Evolutionary conservation across 2,113 vertebrate species (phyloP).

Genomic region (Candoia aspera): DNA sequence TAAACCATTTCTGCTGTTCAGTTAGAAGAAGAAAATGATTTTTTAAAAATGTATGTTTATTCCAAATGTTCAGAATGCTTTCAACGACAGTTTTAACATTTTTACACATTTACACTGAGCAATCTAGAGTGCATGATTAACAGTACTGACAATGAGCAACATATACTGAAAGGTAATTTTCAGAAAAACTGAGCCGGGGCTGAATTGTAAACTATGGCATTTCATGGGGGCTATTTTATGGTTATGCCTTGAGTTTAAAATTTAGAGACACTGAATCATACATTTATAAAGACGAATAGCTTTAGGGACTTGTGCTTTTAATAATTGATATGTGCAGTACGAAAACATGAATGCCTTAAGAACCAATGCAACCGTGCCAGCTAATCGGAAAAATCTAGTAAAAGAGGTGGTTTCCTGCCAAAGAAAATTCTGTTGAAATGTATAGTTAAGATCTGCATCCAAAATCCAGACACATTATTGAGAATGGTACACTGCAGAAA

Average conservation of each 20-base stretch:
- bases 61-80: neutral
- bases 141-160: neutral
- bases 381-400: neutral
- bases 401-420: neutral
- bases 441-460: neutral
- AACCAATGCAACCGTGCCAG: neutral
- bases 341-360: neutral
- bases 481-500: neutral
- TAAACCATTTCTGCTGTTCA: neutral
- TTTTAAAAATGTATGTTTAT: neutral
- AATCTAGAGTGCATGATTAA: neutral
- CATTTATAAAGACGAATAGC: slow-evolving; percentile 24
- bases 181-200: neutral
- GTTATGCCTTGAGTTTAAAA: slow-evolving; percentile 11
- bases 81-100: neutral
- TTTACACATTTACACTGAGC: neutral
- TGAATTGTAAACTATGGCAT: neutral
- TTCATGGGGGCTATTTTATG: neutral
- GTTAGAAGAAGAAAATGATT: neutral
- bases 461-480: neutral
- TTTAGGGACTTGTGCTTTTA: slow-evolving; percentile 2
- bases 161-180: neutral
- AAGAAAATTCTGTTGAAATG: neutral
- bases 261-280: slow-evolving; percentile 22
- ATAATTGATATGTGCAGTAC: neutral